phyloP scores from a whole-genome alignment of 2,888 invertebrate genomes.

The Noctua pronuba region DNA sequence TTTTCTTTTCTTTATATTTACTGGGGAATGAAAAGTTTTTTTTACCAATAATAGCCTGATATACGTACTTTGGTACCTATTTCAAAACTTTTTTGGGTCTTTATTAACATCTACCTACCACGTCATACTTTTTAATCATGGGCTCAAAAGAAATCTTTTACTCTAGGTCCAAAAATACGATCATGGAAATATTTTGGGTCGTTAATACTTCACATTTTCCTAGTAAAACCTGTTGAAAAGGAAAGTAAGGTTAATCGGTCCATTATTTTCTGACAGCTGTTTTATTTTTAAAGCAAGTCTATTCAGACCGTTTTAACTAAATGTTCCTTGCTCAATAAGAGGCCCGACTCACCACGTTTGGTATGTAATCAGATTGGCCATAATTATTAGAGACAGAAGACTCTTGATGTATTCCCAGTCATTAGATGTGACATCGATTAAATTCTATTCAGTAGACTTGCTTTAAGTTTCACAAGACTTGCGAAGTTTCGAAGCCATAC shows the following conservation, averaged over 20 bases:
- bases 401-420: not conserved
- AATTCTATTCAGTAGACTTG: slow-evolving; percentile 1
- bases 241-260: not conserved
- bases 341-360: not conserved
- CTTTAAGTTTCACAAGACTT: not conserved
- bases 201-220: not conserved
- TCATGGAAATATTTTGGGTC: not conserved
- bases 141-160: too few species aligned
- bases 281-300: not conserved
- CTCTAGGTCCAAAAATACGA: not conserved
- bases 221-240: not conserved
- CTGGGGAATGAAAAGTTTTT: too few species aligned
- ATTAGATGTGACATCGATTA: not conserved
- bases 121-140: too few species aligned
- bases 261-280: not conserved
- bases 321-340: not conserved
- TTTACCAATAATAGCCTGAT: too few species aligned
- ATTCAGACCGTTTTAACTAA: not conserved
- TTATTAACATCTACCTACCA: too few species aligned
- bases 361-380: not conserved
- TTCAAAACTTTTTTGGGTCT: too few species aligned
- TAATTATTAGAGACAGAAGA: not conserved
- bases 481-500: not conserved
- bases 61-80: too few species aligned
- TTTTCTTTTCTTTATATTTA: too few species aligned